Evolutionary conservation across 1,140 invertebrate genomes (phyloP), one percentile per base, ranked within the genome.

Genomic region (Bemisia tabaci): DNA sequence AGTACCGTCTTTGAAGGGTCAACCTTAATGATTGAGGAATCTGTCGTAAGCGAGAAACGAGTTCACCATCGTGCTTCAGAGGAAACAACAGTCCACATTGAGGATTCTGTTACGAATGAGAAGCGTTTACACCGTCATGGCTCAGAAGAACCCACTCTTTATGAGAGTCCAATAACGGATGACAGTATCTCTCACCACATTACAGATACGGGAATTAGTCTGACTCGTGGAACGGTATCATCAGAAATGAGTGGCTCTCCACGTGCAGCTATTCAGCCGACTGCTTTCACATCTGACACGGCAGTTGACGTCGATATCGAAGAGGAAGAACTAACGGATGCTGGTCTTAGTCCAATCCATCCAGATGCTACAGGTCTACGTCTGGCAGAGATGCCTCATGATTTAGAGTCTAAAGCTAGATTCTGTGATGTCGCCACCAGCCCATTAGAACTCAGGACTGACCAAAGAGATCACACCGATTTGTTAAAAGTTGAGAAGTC

Each of bases 341-440:
- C 80, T 17, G 80, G 78, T 11, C 69, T 82, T 58, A 82, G 80
- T 72, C 80, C 81, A 25, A 82, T 82, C 26, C 79, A 80, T 73
- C 73, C 77, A 5, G 80, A 82, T 71, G 79, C 80, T 62, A 64
- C 76, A n/a, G 73, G 72, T 12, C 60, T 72, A 24, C 72, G 73
- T 26, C 65, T 70, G 21, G 59, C 73, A 2, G 72, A 74, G n/a
- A 70, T 75, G 33, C 33, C 33, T 48, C 17, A 22, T 27, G 73
- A 26, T 74, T 74, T 64, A 68, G 72, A 33, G 72, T 77, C 67
- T 75, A 79, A 59, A 67, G 59, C 63, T 59, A 26, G 48, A 12
- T 60, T 68, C 25, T 63, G 73, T 23, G 79, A 81, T 67, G 75
- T 74, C 17, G 79, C 74, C 9, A 79, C 77, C 61, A 81, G 79